Conservation (phyloP, 2,888 invertebrate species). For the Ganaspis brasiliensis region DNA sequence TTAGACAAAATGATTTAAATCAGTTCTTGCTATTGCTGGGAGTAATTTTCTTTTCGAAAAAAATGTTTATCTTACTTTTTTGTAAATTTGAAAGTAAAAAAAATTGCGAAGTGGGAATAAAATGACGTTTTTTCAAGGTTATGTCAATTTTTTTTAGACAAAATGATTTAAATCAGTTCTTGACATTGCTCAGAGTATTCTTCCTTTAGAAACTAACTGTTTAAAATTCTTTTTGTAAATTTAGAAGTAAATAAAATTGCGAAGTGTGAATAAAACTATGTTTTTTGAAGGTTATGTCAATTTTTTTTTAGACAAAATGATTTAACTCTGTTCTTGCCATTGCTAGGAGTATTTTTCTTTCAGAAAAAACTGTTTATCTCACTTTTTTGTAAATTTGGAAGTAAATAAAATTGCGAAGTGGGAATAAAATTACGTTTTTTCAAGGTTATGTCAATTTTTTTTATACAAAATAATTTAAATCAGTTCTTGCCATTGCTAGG, state of each 20-base stretch:
- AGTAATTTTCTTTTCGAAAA: not conserved
- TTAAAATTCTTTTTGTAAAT: no score
- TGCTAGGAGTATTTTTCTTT: not conserved
- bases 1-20: not conserved
- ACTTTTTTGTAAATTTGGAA: not conserved
- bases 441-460: not conserved
- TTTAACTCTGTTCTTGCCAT: constrained; percentile 11
- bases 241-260: not conserved
- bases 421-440: not conserved
- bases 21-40: no score
- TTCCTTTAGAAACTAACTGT: no score
- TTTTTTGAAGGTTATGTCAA: no score
- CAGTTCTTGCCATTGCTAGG: no score
- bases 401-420: not conserved
- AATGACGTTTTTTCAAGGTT: not conserved
- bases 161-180: no score
- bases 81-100: no score
- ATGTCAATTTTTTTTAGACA: no score
- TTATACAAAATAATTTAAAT: no score
- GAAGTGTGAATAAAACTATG: no score
- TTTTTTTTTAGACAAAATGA: not conserved
- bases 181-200: no score
- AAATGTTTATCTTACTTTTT: no score
- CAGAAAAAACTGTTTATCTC: not conserved
- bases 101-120: not conserved